phyloP scores from a whole-genome alignment of 2,888 invertebrate genomes.

The Callyntrura guangdongensis region DNA sequence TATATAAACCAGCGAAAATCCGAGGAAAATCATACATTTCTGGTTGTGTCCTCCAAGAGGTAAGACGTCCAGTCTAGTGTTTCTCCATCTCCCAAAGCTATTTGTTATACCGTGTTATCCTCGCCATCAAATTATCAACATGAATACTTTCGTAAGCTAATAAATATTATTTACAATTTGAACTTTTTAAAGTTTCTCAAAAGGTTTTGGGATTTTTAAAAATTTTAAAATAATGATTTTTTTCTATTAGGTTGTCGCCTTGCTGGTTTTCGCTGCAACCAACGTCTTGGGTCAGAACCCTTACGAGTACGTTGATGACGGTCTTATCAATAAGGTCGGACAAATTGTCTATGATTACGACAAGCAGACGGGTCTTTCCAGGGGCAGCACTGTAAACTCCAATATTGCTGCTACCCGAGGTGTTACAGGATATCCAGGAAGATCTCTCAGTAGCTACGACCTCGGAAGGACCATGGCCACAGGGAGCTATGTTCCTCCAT shows the following conservation, averaged over 20 bases:
- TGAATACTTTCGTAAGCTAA: slow-evolving; percentile 63
- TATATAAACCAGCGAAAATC: not conserved
- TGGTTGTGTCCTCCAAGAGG: not conserved
- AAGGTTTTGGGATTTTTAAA: no score
- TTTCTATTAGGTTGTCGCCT: slow-evolving; percentile 25
- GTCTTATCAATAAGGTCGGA: slow-evolving; percentile 61
- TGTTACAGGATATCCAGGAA: slow-evolving; percentile 24
- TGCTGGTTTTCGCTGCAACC: slow-evolving; percentile 52
- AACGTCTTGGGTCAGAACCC: slow-evolving; percentile 48
- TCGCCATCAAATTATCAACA: slow-evolving; percentile 13
- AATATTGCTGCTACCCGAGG: not conserved
- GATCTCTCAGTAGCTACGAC: slow-evolving; percentile 35
- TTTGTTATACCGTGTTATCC: not conserved
- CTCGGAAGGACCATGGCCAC: not conserved
- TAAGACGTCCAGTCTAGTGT: slow-evolving; percentile 12
- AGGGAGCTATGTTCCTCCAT: not conserved
- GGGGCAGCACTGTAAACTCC: not conserved
- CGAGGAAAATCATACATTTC: slow-evolving; percentile 9
- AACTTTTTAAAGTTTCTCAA: no score
- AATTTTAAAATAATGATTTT: not conserved
- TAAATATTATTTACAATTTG: not conserved
- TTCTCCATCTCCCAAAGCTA: not conserved
- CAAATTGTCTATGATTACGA: slow-evolving; percentile 70
- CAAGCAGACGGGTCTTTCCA: slow-evolving; percentile 50
- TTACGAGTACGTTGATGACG: slow-evolving; percentile 72